Evolutionary conservation across 2,797 vertebrate genomes (phyloP).

Genomic region (Periophthalmus magnuspinnatus): DNA sequence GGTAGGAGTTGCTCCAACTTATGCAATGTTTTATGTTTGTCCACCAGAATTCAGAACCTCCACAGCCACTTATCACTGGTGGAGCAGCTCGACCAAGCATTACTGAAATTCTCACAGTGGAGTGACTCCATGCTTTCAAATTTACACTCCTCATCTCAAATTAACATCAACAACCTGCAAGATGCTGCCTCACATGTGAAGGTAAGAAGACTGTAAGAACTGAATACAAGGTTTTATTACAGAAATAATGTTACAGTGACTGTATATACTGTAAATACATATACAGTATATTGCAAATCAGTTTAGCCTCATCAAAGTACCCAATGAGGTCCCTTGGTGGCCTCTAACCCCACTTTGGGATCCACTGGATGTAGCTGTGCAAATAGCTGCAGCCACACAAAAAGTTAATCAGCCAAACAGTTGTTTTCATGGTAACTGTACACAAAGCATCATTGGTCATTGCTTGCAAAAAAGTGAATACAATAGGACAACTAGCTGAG

Average conservation of each 20-base stretch:
- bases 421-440: not conserved
- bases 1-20: not conserved
- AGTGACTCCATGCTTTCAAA: slow-evolving; percentile 86
- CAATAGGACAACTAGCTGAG: not conserved
- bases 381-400: not conserved
- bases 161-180: slow-evolving; percentile 81
- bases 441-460: not conserved
- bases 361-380: not conserved
- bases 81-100: slow-evolving; percentile 83
- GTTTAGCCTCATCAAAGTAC: not conserved
- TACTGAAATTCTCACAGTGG: slow-evolving; percentile 91
- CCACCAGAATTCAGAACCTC: slow-evolving; percentile 80
- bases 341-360: not conserved
- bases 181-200: slow-evolving; percentile 77
- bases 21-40: not conserved
- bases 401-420: not conserved
- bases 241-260: no score
- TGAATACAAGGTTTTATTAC: no score
- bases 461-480: not conserved
- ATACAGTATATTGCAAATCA: no score
- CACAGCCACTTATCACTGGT: slow-evolving; percentile 81
- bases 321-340: not conserved
- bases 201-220: slow-evolving; percentile 67
- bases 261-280: no score
- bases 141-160: slow-evolving; percentile 83